These are phyloP conservation scores for Macrotus californicus DNA, from an alignment of 2,113 vertebrate species.

Conservation along the genomic window DNA sequence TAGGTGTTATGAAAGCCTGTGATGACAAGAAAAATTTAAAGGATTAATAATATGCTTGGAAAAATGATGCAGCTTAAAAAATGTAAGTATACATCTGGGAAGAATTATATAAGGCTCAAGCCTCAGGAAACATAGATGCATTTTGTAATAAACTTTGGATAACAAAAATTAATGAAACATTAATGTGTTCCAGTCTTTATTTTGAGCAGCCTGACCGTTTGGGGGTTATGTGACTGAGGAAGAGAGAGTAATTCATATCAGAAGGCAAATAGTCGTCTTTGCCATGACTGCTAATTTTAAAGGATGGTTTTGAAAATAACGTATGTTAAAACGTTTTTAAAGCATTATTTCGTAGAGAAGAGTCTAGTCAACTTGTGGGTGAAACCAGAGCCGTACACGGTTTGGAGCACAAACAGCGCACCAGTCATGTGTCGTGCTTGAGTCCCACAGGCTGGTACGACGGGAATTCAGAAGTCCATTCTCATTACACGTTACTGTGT, in stretches of 20 bases:
- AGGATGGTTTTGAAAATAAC: background rate
- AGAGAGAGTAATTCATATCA: background rate
- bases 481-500: background rate
- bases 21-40: background rate
- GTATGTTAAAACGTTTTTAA: background rate
- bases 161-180: background rate
- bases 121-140: background rate
- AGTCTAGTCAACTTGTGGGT: background rate
- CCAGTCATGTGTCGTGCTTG: background rate
- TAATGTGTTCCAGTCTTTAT: background rate
- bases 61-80: background rate
- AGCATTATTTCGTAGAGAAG: background rate
- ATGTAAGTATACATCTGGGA: background rate
- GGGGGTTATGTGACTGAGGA: background rate
- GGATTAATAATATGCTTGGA: background rate
- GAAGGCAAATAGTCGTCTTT: background rate
- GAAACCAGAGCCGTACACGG: background rate
- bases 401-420: background rate
- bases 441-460: background rate
- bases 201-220: background rate
- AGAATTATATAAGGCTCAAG: background rate
- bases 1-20: background rate
- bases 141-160: conserved; percentile 20
- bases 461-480: background rate
- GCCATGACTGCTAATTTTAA: background rate